Conservation (phyloP, 2,113 vertebrate genomes). For the Brachionichthys hirsutus region DNA sequence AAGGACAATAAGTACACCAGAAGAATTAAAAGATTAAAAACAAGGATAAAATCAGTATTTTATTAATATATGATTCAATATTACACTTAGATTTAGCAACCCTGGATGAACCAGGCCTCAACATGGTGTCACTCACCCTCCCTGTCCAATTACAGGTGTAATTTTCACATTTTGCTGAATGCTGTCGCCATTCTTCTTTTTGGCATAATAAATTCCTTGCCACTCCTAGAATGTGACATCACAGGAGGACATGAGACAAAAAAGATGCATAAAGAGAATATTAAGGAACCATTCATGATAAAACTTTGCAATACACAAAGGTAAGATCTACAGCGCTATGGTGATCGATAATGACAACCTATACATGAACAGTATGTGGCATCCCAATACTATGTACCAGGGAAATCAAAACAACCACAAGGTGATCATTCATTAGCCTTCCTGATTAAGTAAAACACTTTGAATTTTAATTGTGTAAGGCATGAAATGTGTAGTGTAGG, state of each 20-base stretch:
- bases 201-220: constrained; percentile 94
- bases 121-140: constrained; percentile 84
- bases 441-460: not conserved
- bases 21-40: not conserved
- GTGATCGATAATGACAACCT: too few species aligned
- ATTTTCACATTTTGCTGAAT: constrained; percentile 98
- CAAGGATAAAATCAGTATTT: too few species aligned
- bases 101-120: not conserved
- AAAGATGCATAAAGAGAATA: not conserved
- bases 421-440: not conserved
- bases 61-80: not conserved
- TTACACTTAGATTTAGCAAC: too few species aligned
- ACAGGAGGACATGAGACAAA: constrained; percentile 5
- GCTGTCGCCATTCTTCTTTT: constrained; percentile 95
- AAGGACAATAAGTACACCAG: constrained; percentile 22
- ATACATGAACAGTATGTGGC: too few species aligned
- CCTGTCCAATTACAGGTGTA: constrained; percentile 95
- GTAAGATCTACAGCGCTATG: constrained; percentile 3
- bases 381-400: too few species aligned
- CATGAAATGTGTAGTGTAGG: not conserved
- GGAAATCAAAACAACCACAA: not conserved
- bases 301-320: not conserved
- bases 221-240: constrained; percentile 83
- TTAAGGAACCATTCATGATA: not conserved
- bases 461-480: not conserved